A percentile compares a stretch with the other conserved stretches of the same genome.
These are phyloP conservation scores for Macrostomum lignano DNA, from an alignment of 1,140 invertebrate genomes.

Conservation along the genomic window DNA sequence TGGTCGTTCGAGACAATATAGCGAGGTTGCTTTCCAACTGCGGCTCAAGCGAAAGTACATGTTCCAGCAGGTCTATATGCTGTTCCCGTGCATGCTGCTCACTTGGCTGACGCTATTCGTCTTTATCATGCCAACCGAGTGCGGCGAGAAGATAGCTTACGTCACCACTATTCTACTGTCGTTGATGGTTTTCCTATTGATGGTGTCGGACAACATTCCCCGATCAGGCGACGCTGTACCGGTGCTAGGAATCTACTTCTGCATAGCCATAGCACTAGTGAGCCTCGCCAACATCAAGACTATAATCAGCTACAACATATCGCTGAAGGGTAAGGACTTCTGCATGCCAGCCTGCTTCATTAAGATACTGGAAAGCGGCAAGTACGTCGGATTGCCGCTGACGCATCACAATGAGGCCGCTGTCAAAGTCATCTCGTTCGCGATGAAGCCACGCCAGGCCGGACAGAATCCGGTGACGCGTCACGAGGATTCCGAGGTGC, in stretches of 20 bases:
- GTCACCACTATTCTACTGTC: constrained; percentile 29
- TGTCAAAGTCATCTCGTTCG: too few species aligned
- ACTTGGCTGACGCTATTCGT: neutral
- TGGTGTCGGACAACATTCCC: constrained; percentile 52
- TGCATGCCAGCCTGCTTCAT: too few species aligned
- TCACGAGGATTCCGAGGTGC: too few species aligned
- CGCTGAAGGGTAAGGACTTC: too few species aligned
- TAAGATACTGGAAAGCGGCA: too few species aligned
- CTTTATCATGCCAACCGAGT: neutral
- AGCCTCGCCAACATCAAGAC: too few species aligned
- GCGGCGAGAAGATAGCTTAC: neutral
- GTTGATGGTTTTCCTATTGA: constrained; percentile 20
- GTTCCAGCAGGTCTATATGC: neutral
- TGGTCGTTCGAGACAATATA: neutral
- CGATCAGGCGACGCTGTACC: constrained; percentile 85
- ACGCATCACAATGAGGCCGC: too few species aligned
- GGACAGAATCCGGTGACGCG: too few species aligned
- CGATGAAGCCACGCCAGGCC: too few species aligned
- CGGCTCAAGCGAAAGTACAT: neutral
- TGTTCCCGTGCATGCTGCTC: neutral
- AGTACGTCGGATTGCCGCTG: too few species aligned
- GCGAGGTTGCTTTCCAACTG: neutral
- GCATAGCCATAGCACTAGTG: neutral
- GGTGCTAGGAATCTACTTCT: constrained; percentile 42
- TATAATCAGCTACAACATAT: too few species aligned